Conservation (phyloP, 2,888 invertebrate species). For the Papilio demoleus region DNA sequence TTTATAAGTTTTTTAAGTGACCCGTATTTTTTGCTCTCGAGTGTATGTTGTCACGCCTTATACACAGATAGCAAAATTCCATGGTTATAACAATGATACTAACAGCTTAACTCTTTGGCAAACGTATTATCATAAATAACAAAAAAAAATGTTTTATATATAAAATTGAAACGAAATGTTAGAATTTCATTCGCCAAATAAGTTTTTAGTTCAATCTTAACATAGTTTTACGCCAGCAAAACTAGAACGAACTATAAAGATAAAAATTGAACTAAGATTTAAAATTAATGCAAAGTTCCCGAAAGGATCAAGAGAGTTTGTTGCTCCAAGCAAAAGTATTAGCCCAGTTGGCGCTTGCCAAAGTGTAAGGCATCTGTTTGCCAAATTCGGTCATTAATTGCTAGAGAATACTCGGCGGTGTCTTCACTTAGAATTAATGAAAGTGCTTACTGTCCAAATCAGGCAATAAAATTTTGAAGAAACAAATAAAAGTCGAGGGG, state of each 20-base stretch:
- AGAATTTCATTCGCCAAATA: too few relatives aligned
- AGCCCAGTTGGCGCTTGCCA: slow-evolving; percentile 34
- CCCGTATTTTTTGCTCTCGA: too few relatives aligned
- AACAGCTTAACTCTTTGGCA: too few relatives aligned
- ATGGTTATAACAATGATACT: too few relatives aligned
- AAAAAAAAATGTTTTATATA: too few relatives aligned
- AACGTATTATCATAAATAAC: too few relatives aligned
- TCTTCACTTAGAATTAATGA: slow-evolving; percentile 39
- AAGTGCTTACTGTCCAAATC: slow-evolving; percentile 39
- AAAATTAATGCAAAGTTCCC: slow-evolving; percentile 11
- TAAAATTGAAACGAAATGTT: too few relatives aligned
- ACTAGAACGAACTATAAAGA: neutral
- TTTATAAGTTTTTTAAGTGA: too few relatives aligned
- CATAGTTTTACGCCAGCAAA: neutral
- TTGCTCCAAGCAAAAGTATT: slow-evolving; percentile 36
- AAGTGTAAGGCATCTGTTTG: slow-evolving; percentile 35
- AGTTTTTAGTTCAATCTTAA: too few relatives aligned
- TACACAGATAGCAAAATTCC: too few relatives aligned
- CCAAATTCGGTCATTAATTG: slow-evolving; percentile 41
- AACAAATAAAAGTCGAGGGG: slow-evolving; percentile 28
- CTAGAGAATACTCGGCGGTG: slow-evolving; percentile 31
- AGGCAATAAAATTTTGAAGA: slow-evolving; percentile 38
- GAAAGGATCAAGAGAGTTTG: slow-evolving; percentile 27
- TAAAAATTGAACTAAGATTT: slow-evolving; percentile 6
- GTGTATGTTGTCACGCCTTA: too few relatives aligned